phyloP scores from a whole-genome alignment of 1,140 invertebrate genomes.

The Ceratosolen solmsi region DNA sequence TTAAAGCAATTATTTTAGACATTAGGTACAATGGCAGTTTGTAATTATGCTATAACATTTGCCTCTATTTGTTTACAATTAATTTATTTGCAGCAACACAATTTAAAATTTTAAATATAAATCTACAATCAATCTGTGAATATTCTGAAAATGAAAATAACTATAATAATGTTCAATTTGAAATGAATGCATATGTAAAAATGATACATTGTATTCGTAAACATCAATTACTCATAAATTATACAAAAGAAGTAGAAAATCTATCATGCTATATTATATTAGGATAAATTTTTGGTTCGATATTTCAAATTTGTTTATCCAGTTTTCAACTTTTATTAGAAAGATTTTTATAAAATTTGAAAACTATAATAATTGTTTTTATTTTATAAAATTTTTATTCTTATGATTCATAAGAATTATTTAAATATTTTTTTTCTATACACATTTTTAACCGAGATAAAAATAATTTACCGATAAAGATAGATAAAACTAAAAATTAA shows the following conservation, averaged over 20 bases:
- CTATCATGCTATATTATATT: conserved; percentile 56
- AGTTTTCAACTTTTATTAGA: conserved; percentile 59
- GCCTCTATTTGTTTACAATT: conserved; percentile 52
- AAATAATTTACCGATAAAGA: too few species aligned
- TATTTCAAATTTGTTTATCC: conserved; percentile 56
- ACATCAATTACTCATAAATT: conserved; percentile 58
- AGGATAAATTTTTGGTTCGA: conserved; percentile 53
- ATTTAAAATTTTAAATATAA: conserved; percentile 56
- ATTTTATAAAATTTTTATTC: background rate
- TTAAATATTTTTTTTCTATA: background rate
- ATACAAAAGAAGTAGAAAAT: conserved; percentile 55
- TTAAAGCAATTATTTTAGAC: conserved; percentile 41
- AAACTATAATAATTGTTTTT: conserved; percentile 7
- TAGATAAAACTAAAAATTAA: too few species aligned
- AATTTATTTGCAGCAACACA: conserved; percentile 56
- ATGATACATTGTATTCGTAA: conserved; percentile 56
- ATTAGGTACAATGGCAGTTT: conserved; percentile 47
- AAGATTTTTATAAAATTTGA: conserved; percentile 28
- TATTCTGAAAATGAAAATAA: background rate
- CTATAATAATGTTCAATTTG: background rate
- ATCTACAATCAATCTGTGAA: conserved; percentile 50
- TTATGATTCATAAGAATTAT: background rate
- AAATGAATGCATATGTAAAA: conserved; percentile 39
- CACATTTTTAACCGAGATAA: too few species aligned
- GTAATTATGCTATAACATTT: conserved; percentile 52